Evolutionary conservation across 2,113 vertebrate species (phyloP), one percentile per base, ranked within the genome.

Genomic region (Chaetorhynchus papuensis): DNA sequence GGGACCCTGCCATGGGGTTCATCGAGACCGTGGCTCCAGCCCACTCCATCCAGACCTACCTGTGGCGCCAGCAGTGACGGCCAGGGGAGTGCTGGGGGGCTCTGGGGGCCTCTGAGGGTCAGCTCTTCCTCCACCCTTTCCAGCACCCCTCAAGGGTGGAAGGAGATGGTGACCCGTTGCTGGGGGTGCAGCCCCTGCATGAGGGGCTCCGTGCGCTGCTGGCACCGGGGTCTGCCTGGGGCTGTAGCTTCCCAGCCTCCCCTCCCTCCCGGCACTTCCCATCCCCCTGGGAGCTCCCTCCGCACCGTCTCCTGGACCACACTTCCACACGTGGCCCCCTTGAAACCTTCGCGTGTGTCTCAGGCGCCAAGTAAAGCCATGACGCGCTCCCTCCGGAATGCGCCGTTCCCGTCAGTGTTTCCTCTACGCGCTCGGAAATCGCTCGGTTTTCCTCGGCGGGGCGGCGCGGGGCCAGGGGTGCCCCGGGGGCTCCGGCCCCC

Each of bases 11-110:
- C 0, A 17, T 69, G 0, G 99, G 99, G 12, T 98, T 97, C 95
- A 97, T 99, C 13, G 78, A 98, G 52, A 95, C 97, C 1, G 74
- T 97, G 9, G 98, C 98, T 68, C 98, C 98, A 0, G 98, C 98
- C 31, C 96, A 97, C 59, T 99, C 99, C 68, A 97, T 99, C 89
- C 98, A 99, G 84, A 99, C 99, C 14, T 98, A 99, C 11, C 94
- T 98, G 37, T 99, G 99, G 99, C 97, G 81, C 59, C 98, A 97
- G 87, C 89, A 88, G 42, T 97, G 96, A 97, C 0, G 20, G 10
- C 41, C 35, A 10, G 60, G 27, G 30, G 24, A 8, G 16, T 21
- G 57, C 63, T 70, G 78, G 19, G 53, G 39, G 6, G 10, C 49
- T 69, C 18, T 2, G 22, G 39, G 13, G n/a, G 7, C 3, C 18